Percentiles rank a stretch among this genome's conserved stretches.
phyloP scores from a whole-genome alignment of 1,140 invertebrate species.

The Musca domestica region DNA sequence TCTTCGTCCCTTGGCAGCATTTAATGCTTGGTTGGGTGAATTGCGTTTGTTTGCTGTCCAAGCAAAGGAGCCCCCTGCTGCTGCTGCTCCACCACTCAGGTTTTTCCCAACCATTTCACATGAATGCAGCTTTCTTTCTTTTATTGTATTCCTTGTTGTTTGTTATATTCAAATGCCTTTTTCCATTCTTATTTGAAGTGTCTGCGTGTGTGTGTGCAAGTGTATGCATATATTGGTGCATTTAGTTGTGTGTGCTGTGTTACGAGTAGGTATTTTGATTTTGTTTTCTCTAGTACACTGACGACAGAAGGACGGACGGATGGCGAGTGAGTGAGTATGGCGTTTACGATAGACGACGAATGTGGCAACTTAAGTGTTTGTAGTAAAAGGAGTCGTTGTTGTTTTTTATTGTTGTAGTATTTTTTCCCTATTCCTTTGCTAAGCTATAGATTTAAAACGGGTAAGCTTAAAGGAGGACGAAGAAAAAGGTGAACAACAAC shows the following conservation, averaged over 20 bases:
- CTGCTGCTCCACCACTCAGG: too few species aligned
- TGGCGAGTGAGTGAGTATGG: neutral
- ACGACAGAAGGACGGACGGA: neutral
- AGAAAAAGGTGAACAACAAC: neutral
- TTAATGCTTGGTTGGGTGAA: too few species aligned
- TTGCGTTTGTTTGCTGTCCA: too few species aligned
- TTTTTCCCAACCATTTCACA: too few species aligned
- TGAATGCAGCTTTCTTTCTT: too few species aligned
- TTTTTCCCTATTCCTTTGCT: neutral
- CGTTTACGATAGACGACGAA: neutral
- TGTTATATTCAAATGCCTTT: too few species aligned
- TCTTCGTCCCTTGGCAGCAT: too few species aligned
- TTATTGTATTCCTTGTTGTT: too few species aligned
- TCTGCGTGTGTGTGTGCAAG: neutral
- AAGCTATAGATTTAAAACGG: neutral
- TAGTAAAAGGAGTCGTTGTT: conserved; percentile 6
- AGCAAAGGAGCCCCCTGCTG: too few species aligned
- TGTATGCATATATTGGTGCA: neutral
- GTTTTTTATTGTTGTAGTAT: neutral
- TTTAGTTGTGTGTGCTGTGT: neutral
- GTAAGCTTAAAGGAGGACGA: neutral
- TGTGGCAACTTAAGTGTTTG: neutral
- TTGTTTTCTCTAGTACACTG: neutral
- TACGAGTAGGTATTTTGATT: neutral
- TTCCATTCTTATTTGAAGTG: too few species aligned